Conservation (phyloP, 2,797 vertebrate genomes). For the Sylvia borin region DNA sequence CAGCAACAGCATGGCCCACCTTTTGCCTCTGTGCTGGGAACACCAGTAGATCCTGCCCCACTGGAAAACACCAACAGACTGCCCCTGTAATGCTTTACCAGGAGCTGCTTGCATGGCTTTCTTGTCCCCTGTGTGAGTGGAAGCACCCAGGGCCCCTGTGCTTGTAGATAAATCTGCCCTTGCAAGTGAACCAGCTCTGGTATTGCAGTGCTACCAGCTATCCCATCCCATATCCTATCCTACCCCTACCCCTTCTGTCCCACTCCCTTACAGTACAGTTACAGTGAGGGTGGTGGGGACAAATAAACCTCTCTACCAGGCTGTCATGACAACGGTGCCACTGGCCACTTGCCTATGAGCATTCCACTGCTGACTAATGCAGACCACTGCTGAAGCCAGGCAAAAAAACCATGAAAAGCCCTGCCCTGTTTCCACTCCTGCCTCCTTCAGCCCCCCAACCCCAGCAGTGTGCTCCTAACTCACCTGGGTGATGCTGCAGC, state of each 20-base stretch:
- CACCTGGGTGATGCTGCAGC: neutral
- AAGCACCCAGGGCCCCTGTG: rapidly evolving
- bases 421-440: neutral
- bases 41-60: neutral
- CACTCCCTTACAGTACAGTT: neutral
- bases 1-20: neutral
- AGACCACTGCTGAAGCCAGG: neutral
- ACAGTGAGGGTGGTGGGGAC: rapidly evolving
- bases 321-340: neutral
- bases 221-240: neutral
- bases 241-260: too few species aligned
- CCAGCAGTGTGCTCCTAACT: neutral
- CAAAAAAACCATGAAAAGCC: neutral
- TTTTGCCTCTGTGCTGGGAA: neutral
- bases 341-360: neutral
- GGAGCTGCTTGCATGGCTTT: neutral
- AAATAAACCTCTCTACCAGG: neutral
- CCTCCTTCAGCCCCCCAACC: rapidly evolving
- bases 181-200: neutral
- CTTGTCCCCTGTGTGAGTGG: neutral
- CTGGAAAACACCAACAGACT: neutral
- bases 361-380: neutral
- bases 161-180: neutral
- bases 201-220: neutral
- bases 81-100: neutral